Percentiles rank a stretch among this genome's conserved stretches.
Evolutionary conservation across 2,888 invertebrate genomes (phyloP).

Genomic region (Drosophila formosana): DNA sequence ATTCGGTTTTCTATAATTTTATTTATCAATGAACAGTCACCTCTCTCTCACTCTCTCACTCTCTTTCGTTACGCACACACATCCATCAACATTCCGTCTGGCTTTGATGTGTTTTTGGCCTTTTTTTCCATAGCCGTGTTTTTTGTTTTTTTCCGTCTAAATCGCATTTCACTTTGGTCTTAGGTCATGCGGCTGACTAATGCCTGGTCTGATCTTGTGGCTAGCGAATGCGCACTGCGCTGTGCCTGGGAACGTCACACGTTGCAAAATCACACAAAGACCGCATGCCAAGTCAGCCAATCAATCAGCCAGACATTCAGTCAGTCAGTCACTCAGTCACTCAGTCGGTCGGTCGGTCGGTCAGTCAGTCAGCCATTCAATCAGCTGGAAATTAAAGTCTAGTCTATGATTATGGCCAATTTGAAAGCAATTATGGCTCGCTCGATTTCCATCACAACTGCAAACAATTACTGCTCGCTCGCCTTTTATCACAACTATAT

Average conservation of each 20-base stretch:
- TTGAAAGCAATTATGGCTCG: background rate
- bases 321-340: conserved; percentile 22
- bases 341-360: conserved; percentile 21
- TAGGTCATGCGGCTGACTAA: conserved; percentile 45
- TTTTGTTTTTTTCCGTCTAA: conserved; percentile 10
- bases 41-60: background rate
- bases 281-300: conserved; percentile 53
- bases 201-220: conserved; percentile 15
- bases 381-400: conserved; percentile 29
- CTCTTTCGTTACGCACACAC: background rate
- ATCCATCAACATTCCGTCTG: conserved; percentile 54
- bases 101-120: conserved; percentile 43
- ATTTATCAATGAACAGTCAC: conserved; percentile 57
- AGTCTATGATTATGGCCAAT: conserved; percentile 34
- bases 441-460: background rate
- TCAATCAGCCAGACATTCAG: conserved; percentile 17
- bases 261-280: conserved; percentile 61
- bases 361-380: conserved; percentile 23
- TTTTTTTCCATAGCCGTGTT: background rate
- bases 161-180: conserved; percentile 36
- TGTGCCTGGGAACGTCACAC: conserved; percentile 19
- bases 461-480: background rate
- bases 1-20: conserved; percentile 55
- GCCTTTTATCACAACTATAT: background rate
- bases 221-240: too few species aligned